Evolutionary conservation across 2,113 vertebrate genomes (phyloP).

Genomic region (Cavia porcellus): DNA sequence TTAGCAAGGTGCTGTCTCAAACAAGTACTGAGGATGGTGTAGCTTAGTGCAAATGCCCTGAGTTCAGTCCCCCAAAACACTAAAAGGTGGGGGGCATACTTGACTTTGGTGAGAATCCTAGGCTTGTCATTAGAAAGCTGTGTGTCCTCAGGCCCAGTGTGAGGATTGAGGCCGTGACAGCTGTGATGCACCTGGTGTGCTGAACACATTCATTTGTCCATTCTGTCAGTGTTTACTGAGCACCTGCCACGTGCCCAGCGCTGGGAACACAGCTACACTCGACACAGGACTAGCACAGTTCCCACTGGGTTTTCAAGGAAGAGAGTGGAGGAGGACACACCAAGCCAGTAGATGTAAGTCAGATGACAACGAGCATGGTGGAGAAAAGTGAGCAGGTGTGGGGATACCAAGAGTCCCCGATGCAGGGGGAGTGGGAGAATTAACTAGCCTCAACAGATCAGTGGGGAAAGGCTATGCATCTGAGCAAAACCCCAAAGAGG

Average conservation of each 20-base stretch:
- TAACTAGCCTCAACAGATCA: background rate
- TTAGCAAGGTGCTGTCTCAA: background rate
- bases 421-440: background rate
- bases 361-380: no score
- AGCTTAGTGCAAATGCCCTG: background rate
- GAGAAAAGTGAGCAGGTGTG: background rate
- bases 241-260: background rate
- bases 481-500: constrained; percentile 4
- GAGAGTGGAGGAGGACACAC: background rate
- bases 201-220: background rate
- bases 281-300: background rate
- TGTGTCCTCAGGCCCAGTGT: background rate
- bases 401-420: fast-evolving
- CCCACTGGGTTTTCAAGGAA: background rate
- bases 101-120: background rate
- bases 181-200: background rate
- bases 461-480: background rate
- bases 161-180: background rate
- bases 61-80: background rate
- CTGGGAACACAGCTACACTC: background rate
- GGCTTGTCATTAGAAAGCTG: background rate
- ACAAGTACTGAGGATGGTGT: background rate
- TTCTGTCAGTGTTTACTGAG: background rate
- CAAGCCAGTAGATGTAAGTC: background rate
- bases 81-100: background rate